Percentiles rank a stretch among this genome's conserved stretches.
Conservation (phyloP, 2,113 vertebrate species). For the Patagioenas fasciata region DNA sequence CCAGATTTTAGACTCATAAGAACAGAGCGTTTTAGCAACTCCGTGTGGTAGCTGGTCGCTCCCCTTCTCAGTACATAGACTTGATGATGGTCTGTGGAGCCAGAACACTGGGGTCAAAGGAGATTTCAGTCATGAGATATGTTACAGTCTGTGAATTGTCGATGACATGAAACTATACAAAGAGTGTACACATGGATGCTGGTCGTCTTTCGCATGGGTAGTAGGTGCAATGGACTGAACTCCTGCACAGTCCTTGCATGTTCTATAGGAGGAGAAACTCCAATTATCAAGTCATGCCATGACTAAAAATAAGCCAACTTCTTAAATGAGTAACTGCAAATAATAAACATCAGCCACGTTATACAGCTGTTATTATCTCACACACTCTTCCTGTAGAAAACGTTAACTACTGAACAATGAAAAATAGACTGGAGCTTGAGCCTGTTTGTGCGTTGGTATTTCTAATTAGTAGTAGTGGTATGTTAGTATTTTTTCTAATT, state of each 20-base stretch:
- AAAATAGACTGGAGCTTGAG: not conserved
- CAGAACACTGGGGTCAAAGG: not conserved
- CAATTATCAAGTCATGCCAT: no score
- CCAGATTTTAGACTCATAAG: not conserved
- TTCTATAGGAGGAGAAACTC: not conserved
- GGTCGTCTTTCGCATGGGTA: not conserved
- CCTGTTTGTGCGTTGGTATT: not conserved
- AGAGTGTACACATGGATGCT: not conserved
- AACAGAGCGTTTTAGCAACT: not conserved
- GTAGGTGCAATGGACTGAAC: not conserved
- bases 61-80: not conserved
- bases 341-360: accelerated
- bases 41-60: not conserved
- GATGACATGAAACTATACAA: not conserved
- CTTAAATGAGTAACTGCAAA: not conserved
- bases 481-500: not conserved
- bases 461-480: not conserved
- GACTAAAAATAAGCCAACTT: not conserved
- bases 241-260: not conserved
- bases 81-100: not conserved
- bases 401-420: not conserved
- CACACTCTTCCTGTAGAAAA: not conserved
- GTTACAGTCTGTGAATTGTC: not conserved
- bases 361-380: not conserved
- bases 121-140: not conserved